Conservation (phyloP, 2,888 invertebrate genomes). For the Pammene aurita region DNA sequence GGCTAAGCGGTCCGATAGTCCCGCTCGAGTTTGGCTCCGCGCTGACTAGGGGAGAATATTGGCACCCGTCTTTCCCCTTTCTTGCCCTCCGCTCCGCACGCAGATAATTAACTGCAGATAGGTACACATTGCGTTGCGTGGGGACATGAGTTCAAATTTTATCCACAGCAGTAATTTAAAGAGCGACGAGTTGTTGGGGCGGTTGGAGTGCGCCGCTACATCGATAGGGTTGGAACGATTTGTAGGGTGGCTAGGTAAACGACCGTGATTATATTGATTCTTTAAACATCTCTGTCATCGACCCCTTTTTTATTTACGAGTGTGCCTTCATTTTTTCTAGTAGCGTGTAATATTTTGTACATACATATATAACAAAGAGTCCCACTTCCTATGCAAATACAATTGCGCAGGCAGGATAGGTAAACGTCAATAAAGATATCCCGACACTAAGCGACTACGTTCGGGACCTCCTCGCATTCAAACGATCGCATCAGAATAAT, state of each 20-base stretch:
- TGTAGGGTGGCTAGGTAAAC: conserved; percentile 76
- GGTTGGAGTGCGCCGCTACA: conserved; percentile 59
- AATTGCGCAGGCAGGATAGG: conserved; percentile 39
- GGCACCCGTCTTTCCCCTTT: conserved; percentile 70
- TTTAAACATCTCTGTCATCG: conserved; percentile 60
- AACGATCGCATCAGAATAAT: conserved; percentile 57
- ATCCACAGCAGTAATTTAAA: conserved; percentile 76
- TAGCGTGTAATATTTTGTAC: conserved; percentile 40
- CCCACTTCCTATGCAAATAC: conserved; percentile 44
- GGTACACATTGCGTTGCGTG: conserved; percentile 61
- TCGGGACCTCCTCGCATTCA: conserved; percentile 58
- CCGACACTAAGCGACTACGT: conserved; percentile 40
- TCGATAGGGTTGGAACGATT: conserved; percentile 75
- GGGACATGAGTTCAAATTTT: conserved; percentile 74
- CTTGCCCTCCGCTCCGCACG: conserved; percentile 67
- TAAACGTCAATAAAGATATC: conserved; percentile 40
- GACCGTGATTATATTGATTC: conserved; percentile 80
- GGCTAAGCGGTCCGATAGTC: conserved; percentile 66
- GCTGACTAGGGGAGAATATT: conserved; percentile 65
- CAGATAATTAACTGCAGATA: conserved; percentile 82
- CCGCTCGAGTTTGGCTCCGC: conserved; percentile 60
- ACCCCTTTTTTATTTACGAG: conserved; percentile 48
- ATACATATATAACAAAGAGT: conserved; percentile 34
- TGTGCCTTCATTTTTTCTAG: conserved; percentile 39
- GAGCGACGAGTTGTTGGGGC: conserved; percentile 61